phyloP scores from a whole-genome alignment of 2,113 vertebrate genomes.

The Megaceryle maxima region DNA sequence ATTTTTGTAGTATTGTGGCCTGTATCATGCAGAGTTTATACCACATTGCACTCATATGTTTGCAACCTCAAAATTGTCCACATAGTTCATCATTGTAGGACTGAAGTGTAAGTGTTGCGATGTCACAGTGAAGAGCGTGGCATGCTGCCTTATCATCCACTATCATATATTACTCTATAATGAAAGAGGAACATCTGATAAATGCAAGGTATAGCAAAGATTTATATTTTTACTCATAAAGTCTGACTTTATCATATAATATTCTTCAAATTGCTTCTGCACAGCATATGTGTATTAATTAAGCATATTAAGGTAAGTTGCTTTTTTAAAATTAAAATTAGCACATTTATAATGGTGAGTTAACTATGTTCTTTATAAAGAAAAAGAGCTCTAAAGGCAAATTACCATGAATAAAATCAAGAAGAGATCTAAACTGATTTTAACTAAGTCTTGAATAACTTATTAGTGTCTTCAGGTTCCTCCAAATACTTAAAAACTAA shows the following conservation, averaged over 20 bases:
- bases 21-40: not conserved
- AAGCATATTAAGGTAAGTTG: not conserved
- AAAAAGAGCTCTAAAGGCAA: not conserved
- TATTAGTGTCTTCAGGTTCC: constrained; percentile 21
- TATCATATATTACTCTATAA: not conserved
- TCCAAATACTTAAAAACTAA: constrained; percentile 53
- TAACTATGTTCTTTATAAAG: constrained; percentile 11
- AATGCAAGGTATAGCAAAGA: not conserved
- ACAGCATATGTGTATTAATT: not conserved
- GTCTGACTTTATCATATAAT: not conserved
- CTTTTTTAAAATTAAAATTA: not conserved
- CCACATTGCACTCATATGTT: not conserved
- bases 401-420: constrained; percentile 2
- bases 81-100: not conserved
- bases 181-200: not conserved
- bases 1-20: not conserved
- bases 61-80: not conserved
- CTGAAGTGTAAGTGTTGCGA: not conserved
- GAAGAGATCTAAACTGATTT: constrained; percentile 14
- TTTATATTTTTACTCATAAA: not conserved
- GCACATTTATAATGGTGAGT: not conserved
- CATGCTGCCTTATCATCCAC: not conserved
- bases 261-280: not conserved
- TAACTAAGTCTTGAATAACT: constrained; percentile 52
- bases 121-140: not conserved